Base-by-base conservation (phyloP, 2,797 vertebrate genomes). In the Hemitrygon akajei region DNA sequence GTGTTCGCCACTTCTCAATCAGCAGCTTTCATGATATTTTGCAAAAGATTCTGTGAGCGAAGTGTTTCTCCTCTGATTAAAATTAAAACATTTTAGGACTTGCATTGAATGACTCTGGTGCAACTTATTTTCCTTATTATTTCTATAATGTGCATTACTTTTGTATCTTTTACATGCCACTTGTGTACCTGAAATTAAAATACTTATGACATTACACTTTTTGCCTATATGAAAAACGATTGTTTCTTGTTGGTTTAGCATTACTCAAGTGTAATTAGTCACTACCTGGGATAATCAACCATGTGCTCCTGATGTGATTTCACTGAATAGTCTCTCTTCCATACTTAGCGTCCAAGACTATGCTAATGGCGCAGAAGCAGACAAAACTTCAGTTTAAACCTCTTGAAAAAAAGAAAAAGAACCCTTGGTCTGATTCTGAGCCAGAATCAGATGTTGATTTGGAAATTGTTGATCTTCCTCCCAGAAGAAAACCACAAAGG, bases 361-460 rank as follows among this genome's bases (percentile, higher is more conserved):
- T 97, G 73, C 40, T 27, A 93, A 58, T 2, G 4, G 14, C 71
- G 27, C 91, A 93, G 94, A 98, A 96, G 94, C 99, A 99, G 96
- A 96, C 97, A 95, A 98, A 97, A 0, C 96, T 99, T 11, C 96
- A 97, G 22, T 99, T 99, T 95, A 98, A 97, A 94, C 96, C 98
- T 10, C 1, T 97, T 71, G 95, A 96, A 95, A 98, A 97, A 95
- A 95, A 96, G 94, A 97, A 97, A 95, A 97, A 94, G 95, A 97
- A 96, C 69, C 95, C 95, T 0, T 97, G 96, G 97, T 98, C 97
- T 0, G 97, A 97, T n/a, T 97, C 97, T 0, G 96, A 94, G 3
- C 95, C 95, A 58, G 96, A 95, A 0, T 94, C 95, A 20, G 96
- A 96, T 18, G 0, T 56, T 60, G 96, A 95, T 37, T 58, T 93